These are phyloP conservation scores for Boloria euphrosyne DNA, from an alignment of 2,888 invertebrate genomes.

Conservation along the genomic window DNA sequence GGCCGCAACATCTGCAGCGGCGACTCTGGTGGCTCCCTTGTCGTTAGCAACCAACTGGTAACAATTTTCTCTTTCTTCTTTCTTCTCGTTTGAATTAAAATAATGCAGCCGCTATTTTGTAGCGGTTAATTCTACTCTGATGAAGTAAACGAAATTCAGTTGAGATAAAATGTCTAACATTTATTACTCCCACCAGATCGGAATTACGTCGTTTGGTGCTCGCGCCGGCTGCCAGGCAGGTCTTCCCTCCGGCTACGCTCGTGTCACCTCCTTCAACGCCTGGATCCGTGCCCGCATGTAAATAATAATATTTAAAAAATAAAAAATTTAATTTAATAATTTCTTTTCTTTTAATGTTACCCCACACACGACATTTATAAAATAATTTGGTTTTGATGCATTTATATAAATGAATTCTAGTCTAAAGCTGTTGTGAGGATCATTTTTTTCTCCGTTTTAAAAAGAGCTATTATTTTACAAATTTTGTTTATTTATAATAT, in stretches of 20 bases:
- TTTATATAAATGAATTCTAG: too few species aligned
- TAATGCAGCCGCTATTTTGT: not conserved
- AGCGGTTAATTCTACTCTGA: too few species aligned
- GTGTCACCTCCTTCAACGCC: slow-evolving; percentile 45
- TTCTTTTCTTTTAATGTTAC: too few species aligned
- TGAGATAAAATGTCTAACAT: not conserved
- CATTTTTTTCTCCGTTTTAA: too few species aligned
- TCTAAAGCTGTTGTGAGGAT: too few species aligned
- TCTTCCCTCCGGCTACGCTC: slow-evolving; percentile 45
- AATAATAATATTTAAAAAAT: not conserved
- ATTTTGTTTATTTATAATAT: too few species aligned
- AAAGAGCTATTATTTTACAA: too few species aligned
- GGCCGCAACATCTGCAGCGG: slow-evolving; percentile 62
- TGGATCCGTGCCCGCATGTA: slow-evolving; percentile 41
- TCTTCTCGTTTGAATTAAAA: not conserved
- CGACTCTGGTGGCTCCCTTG: slow-evolving; percentile 55
- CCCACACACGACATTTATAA: too few species aligned
- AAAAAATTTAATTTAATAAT: too few species aligned
- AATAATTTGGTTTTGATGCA: too few species aligned
- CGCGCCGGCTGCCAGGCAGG: slow-evolving; percentile 43
- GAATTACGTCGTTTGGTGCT: slow-evolving; percentile 42
- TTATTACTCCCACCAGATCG: slow-evolving; percentile 31
- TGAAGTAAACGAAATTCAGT: not conserved
- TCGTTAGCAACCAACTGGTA: slow-evolving; percentile 24
- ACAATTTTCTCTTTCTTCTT: not conserved